These are phyloP conservation scores for Brachypodius melanocephalos DNA, from an alignment of 2,113 vertebrate genomes.

Conservation along the genomic window DNA sequence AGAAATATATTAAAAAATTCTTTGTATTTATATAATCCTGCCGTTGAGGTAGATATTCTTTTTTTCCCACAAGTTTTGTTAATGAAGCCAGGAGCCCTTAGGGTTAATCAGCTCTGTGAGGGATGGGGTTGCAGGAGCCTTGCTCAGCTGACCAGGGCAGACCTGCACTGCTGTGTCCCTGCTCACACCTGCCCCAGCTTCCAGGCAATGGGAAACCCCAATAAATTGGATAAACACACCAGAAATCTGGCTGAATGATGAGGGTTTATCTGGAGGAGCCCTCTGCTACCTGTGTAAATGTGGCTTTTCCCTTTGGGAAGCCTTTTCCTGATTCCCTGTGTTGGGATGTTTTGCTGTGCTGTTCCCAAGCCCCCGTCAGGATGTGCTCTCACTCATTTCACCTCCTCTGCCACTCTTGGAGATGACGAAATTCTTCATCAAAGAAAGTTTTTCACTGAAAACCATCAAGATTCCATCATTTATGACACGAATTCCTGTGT, in stretches of 20 bases:
- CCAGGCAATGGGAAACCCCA: not conserved
- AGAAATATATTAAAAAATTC: not conserved
- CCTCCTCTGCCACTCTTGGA: not conserved
- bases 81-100: not conserved
- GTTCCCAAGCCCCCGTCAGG: not conserved
- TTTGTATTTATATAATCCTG: not conserved
- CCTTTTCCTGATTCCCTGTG: not conserved
- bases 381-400: not conserved
- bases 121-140: not conserved
- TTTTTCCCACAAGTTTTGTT: not conserved
- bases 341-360: not conserved
- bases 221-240: not conserved
- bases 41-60: not conserved
- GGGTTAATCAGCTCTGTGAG: not conserved
- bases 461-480: not conserved
- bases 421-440: not conserved
- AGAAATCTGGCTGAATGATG: not conserved
- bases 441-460: not conserved
- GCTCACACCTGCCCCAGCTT: not conserved
- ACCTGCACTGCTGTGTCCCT: not conserved
- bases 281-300: fast-evolving
- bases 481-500: not conserved
- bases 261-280: not conserved
- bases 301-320: not conserved
- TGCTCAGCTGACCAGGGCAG: not conserved